Conservation (phyloP, 2,888 invertebrate species). For the Dioctria rufipes region DNA sequence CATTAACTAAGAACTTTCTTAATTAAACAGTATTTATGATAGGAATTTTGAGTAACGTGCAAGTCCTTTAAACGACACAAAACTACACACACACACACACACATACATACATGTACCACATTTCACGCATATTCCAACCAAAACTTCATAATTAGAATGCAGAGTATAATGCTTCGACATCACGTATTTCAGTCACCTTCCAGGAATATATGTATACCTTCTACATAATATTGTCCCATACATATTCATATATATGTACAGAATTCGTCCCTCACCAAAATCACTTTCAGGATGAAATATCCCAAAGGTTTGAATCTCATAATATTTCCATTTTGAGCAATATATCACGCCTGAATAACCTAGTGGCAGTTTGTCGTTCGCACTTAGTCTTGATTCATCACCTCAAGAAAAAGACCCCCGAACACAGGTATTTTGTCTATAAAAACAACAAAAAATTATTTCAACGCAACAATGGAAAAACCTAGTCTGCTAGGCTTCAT, state of each 20-base stretch:
- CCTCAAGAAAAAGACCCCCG: too few species aligned
- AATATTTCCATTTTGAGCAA: slow-evolving; percentile 20
- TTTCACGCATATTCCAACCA: neutral
- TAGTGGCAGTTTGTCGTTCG: too few species aligned
- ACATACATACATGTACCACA: neutral
- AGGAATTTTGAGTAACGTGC: slow-evolving; percentile 24
- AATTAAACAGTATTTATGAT: slow-evolving; percentile 32
- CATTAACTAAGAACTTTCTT: slow-evolving; percentile 30
- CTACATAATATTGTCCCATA: too few species aligned
- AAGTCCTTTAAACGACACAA: neutral
- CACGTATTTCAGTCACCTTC: slow-evolving; percentile 24
- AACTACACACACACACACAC: too few species aligned
- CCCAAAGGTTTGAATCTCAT: slow-evolving; percentile 4
- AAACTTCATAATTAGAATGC: slow-evolving; percentile 16
- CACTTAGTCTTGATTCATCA: too few species aligned
- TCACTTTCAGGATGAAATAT: neutral
- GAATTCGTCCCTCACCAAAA: slow-evolving; percentile 2
- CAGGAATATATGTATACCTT: neutral
- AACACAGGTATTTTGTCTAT: neutral
- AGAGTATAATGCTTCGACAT: slow-evolving; percentile 2
- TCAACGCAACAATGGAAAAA: neutral
- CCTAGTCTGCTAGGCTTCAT: slow-evolving; percentile 16
- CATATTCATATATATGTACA: neutral
- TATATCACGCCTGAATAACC: slow-evolving; percentile 25
- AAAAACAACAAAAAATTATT: slow-evolving; percentile 16